phyloP scores from a whole-genome alignment of 2,797 vertebrate genomes.

The Hydrophis major region DNA sequence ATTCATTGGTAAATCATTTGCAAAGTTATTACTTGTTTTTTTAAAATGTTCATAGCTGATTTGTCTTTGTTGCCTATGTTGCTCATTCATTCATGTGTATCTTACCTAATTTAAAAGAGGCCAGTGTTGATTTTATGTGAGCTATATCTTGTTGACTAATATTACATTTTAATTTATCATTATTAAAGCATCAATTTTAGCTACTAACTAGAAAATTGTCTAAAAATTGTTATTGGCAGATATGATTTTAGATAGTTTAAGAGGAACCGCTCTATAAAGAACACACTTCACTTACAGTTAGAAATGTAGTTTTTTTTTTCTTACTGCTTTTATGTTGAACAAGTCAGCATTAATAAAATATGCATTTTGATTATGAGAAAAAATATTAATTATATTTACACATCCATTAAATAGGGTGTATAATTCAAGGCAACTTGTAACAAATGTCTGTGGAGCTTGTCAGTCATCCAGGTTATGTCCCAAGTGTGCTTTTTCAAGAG shows the following conservation, averaged over 20 bases:
- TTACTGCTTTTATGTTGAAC: constrained; percentile 22
- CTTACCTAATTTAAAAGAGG: constrained; percentile 36
- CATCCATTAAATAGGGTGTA: constrained; percentile 35
- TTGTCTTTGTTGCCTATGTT: background rate
- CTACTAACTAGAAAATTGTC: constrained; percentile 62
- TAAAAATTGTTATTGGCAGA: constrained; percentile 59
- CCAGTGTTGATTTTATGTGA: constrained; percentile 40
- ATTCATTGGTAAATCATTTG: background rate
- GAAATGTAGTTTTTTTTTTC: constrained; percentile 38
- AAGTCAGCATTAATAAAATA: constrained; percentile 51
- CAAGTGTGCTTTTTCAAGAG: too few relatives aligned
- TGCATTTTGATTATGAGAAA: constrained; percentile 51
- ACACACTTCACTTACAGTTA: constrained; percentile 29
- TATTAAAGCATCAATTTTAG: constrained; percentile 66
- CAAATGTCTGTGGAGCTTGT: too few relatives aligned
- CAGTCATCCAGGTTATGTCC: too few relatives aligned
- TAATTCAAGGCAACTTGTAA: constrained; percentile 15
- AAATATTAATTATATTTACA: constrained; percentile 47
- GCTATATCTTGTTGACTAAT: constrained; percentile 54
- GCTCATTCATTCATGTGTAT: background rate
- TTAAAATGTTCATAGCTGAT: background rate
- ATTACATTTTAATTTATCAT: constrained; percentile 70
- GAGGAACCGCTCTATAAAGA: constrained; percentile 47
- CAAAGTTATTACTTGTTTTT: constrained; percentile 15
- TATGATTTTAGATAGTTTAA: constrained; percentile 52